Evolutionary conservation across 2,113 vertebrate species (phyloP).

Genomic region (Rafetus swinhoei): DNA sequence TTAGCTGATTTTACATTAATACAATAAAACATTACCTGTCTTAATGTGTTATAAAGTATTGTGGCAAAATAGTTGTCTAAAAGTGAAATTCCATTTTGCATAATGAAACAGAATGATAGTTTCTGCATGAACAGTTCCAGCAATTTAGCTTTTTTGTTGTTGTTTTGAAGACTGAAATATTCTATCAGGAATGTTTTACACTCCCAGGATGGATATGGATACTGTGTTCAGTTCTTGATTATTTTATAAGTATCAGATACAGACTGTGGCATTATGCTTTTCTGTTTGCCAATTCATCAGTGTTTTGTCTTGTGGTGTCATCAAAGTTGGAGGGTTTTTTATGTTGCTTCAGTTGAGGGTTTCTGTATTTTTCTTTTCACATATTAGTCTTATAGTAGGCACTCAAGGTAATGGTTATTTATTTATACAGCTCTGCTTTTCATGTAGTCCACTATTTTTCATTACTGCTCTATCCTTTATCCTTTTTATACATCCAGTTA

Average conservation of each 20-base stretch:
- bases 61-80: slow-evolving; percentile 70
- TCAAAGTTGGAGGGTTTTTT: not conserved
- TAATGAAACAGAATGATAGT: slow-evolving; percentile 70
- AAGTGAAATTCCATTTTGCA: slow-evolving; percentile 76
- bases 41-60: slow-evolving; percentile 70
- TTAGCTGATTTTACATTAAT: slow-evolving; percentile 84
- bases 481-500: not conserved
- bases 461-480: not conserved
- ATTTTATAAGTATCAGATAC: slow-evolving; percentile 18
- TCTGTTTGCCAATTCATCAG: slow-evolving; percentile 3
- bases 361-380: not conserved
- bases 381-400: not conserved
- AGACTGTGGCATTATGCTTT: slow-evolving; percentile 2
- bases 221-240: slow-evolving; percentile 31
- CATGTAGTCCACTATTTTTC: slow-evolving; percentile 24
- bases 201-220: slow-evolving; percentile 53
- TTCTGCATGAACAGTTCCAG: slow-evolving; percentile 58
- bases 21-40: slow-evolving; percentile 82
- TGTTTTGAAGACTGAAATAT: slow-evolving; percentile 64
- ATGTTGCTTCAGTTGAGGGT: not conserved
- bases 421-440: not conserved
- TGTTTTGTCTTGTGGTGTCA: slow-evolving; percentile 20
- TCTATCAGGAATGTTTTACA: slow-evolving; percentile 56
- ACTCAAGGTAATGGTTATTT: slow-evolving; percentile 14
- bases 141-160: slow-evolving; percentile 17